A percentile compares a stretch with the other conserved stretches of the same genome.
Conservation (phyloP, 2,113 vertebrate species). For the Haplotaxodon microlepis region DNA sequence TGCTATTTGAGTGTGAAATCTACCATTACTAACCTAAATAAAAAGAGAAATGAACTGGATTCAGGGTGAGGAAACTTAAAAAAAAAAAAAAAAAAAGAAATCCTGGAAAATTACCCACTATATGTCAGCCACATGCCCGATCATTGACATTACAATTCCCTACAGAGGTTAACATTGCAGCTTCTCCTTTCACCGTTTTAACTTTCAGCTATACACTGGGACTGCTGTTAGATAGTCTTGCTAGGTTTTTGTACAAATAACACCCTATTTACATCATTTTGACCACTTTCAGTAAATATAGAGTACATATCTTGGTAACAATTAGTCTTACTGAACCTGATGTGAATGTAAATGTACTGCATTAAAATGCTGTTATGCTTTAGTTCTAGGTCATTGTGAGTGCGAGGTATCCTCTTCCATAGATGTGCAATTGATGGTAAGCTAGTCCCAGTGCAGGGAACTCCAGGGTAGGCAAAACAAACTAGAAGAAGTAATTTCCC, state of each 20-base stretch:
- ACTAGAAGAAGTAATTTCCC: background rate
- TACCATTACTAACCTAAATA: background rate
- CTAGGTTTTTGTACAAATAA: background rate
- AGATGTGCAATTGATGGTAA: background rate
- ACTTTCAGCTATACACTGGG: background rate
- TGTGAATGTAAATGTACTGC: background rate
- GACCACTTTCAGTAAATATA: background rate
- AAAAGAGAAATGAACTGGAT: background rate
- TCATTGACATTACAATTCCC: background rate
- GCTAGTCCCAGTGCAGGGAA: background rate
- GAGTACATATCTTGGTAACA: background rate
- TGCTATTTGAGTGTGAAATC: background rate
- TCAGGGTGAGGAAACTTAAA: background rate
- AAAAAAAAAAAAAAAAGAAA: background rate
- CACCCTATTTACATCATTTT: background rate
- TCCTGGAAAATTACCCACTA: background rate
- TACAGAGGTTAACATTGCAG: rapidly evolving
- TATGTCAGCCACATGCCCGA: background rate
- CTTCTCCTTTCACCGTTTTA: background rate
- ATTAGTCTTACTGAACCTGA: background rate
- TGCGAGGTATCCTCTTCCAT: rapidly evolving
- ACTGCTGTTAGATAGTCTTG: background rate
- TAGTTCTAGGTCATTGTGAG: background rate
- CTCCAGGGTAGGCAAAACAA: background rate
- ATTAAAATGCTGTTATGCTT: background rate